Evolutionary conservation across 1,140 invertebrate genomes (phyloP).

Genomic region (Euura lappo): DNA sequence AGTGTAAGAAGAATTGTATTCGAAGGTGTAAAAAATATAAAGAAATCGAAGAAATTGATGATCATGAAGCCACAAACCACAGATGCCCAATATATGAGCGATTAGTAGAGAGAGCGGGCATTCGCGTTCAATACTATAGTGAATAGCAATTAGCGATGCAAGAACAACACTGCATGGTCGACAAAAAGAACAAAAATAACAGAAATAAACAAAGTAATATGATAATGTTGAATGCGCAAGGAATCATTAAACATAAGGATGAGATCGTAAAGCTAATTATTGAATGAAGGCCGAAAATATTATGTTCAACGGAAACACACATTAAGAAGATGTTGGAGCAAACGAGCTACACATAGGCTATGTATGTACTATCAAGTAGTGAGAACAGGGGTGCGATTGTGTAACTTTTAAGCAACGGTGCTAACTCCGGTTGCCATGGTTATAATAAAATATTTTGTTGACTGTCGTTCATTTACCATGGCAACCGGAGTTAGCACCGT

Average conservation of each 20-base stretch:
- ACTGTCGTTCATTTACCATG: no score
- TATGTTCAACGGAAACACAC: conserved; percentile 17
- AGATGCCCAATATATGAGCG: neutral
- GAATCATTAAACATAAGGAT: conserved; percentile 18
- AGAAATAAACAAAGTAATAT: conserved; percentile 13
- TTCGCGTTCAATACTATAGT: conserved; percentile 3
- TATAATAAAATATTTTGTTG: no score
- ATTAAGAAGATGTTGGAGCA: conserved; percentile 10
- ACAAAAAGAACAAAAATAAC: neutral
- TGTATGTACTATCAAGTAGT: conserved; percentile 9
- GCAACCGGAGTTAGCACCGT: no score
- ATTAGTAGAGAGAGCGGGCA: neutral
- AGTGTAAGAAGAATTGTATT: no score
- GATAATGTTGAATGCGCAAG: conserved; percentile 15
- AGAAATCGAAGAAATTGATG: no score
- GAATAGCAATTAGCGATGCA: conserved; percentile 11
- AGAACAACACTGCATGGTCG: neutral
- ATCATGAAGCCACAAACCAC: no score
- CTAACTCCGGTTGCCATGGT: no score
- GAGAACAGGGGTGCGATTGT: no score
- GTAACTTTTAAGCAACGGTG: no score
- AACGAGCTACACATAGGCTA: conserved; percentile 5
- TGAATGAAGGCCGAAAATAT: conserved; percentile 16
- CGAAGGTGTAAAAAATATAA: neutral
- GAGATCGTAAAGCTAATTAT: conserved; percentile 13